Conservation (phyloP, 2,888 invertebrate species). For the Agonum fuliginosum region DNA sequence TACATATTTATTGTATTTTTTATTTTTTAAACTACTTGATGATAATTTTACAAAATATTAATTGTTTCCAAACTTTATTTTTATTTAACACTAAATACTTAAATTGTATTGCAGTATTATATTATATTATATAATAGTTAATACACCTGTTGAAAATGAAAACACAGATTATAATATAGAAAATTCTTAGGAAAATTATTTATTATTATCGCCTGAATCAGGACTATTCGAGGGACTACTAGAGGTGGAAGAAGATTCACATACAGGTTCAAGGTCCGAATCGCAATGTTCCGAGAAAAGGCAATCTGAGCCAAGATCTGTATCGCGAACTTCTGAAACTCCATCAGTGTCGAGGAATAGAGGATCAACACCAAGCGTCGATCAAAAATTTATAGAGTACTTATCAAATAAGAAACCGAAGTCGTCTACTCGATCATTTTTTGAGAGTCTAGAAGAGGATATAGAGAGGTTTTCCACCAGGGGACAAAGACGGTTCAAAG, state of each 20-base stretch:
- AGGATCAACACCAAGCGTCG: neutral
- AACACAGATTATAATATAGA: no score
- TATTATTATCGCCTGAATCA: neutral
- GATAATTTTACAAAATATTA: no score
- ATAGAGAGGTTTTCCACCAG: neutral
- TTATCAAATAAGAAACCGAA: neutral
- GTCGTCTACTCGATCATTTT: neutral
- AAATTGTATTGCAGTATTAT: neutral
- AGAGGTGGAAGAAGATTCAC: neutral
- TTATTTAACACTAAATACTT: neutral
- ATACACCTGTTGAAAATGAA: no score
- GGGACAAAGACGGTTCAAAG: neutral
- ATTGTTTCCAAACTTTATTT: no score
- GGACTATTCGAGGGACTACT: no score
- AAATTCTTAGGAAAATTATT: neutral
- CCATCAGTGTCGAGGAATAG: no score
- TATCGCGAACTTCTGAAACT: no score
- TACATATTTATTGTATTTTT: no score
- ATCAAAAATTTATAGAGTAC: neutral
- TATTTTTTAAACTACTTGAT: no score
- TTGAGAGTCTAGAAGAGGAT: constrained; percentile 8
- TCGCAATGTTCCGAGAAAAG: neutral
- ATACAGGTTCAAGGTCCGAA: neutral
- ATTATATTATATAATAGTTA: no score
- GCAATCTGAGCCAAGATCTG: neutral